A percentile compares a stretch with the other conserved stretches of the same genome.
These are phyloP conservation scores for Atherix ibis DNA, from an alignment of 2,888 invertebrate species.

Conservation along the genomic window DNA sequence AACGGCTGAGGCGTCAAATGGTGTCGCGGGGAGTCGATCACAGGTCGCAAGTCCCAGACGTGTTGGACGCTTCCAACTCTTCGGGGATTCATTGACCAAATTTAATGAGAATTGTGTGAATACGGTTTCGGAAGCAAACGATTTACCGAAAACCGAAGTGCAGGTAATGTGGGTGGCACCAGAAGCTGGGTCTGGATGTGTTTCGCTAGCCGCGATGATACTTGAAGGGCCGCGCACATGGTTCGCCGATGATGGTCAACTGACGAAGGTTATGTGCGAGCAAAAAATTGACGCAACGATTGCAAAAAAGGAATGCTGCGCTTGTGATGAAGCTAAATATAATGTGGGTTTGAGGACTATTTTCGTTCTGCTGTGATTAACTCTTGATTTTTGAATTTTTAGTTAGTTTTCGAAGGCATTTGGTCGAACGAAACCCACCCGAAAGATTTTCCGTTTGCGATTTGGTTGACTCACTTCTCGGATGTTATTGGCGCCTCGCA, in stretches of 20 bases:
- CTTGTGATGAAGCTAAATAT: slow-evolving; percentile 94
- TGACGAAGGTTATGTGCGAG: slow-evolving; percentile 65
- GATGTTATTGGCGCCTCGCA: slow-evolving; percentile 94
- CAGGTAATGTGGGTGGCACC: slow-evolving; percentile 90
- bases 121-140: slow-evolving; percentile 65
- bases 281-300: slow-evolving; percentile 41
- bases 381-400: slow-evolving; percentile 9
- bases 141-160: slow-evolving; percentile 65
- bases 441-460: slow-evolving; percentile 80
- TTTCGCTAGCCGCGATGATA: slow-evolving; percentile 78
- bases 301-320: slow-evolving; percentile 59
- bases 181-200: slow-evolving; percentile 67
- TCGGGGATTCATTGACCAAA: slow-evolving; percentile 37
- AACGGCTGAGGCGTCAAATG: slow-evolving; percentile 40
- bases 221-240: slow-evolving; percentile 63
- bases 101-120: slow-evolving; percentile 76
- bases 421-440: slow-evolving; percentile 96
- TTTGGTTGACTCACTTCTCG: slow-evolving; percentile 90
- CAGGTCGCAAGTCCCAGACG: slow-evolving; percentile 35
- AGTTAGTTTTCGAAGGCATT: slow-evolving; percentile 78
- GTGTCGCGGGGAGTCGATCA: slow-evolving; percentile 19
- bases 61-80: slow-evolving; percentile 56
- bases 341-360: slow-evolving; percentile 41
- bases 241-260: slow-evolving; percentile 78
- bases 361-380: too few species aligned